Evolutionary conservation across 2,888 invertebrate genomes (phyloP).

Genomic region (Phalera bucephala): DNA sequence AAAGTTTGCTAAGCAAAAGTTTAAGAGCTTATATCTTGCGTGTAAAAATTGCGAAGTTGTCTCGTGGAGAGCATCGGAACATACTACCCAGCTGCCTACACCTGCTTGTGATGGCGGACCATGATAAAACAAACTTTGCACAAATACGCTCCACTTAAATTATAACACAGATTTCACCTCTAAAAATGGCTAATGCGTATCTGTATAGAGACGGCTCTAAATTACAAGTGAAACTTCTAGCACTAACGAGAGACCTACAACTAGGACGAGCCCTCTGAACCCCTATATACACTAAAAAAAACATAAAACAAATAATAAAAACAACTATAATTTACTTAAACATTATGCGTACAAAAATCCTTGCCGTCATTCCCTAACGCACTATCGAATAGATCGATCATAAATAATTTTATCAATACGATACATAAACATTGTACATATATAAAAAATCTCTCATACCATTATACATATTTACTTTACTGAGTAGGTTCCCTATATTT

Average conservation of each 20-base stretch:
- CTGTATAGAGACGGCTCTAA: constrained; percentile 49
- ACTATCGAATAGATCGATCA: constrained; percentile 61
- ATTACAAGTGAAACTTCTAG: constrained; percentile 57
- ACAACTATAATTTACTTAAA: constrained; percentile 81
- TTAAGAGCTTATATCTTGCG: too few species aligned
- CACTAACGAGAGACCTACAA: constrained; percentile 60
- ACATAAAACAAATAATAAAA: constrained; percentile 73
- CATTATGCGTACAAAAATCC: constrained; percentile 79
- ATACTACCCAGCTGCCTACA: constrained; percentile 38
- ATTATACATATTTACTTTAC: constrained; percentile 64
- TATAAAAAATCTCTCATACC: constrained; percentile 68
- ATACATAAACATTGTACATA: constrained; percentile 77
- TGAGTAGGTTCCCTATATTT: constrained; percentile 58
- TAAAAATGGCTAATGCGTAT: constrained; percentile 57
- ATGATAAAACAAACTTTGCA: constrained; percentile 22
- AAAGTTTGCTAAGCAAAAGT: too few species aligned
- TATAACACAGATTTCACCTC: constrained; percentile 58
- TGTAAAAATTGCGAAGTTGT: constrained; percentile 10
- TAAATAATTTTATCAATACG: constrained; percentile 75
- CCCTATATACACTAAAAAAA: constrained; percentile 58
- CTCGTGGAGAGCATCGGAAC: constrained; percentile 8
- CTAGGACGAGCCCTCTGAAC: constrained; percentile 46
- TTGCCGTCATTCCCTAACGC: constrained; percentile 63
- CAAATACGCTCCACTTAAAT: constrained; percentile 44
- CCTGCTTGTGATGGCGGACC: constrained; percentile 44